These are phyloP conservation scores for Zaprionus tsacasi DNA, from an alignment of 1,140 invertebrate genomes.

Conservation along the genomic window DNA sequence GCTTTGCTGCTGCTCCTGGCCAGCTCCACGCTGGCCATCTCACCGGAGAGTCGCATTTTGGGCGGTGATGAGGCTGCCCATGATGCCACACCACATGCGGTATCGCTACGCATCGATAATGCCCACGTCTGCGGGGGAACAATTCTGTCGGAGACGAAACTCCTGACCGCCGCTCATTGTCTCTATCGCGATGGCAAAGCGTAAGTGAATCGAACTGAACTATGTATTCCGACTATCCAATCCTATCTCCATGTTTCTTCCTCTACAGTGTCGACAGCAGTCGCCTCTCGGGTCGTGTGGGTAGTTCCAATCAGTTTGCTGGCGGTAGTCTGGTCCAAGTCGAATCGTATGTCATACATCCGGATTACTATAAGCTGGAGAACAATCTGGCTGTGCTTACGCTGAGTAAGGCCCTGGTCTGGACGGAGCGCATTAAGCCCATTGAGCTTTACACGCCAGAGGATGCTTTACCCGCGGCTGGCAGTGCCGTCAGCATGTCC, in stretches of 20 bases:
- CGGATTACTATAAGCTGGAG: slow-evolving; percentile 66
- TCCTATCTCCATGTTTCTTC: neutral
- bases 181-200: slow-evolving; percentile 46
- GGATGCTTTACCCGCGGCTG: slow-evolving; percentile 38
- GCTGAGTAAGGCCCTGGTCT: slow-evolving; percentile 34
- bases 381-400: slow-evolving; percentile 85
- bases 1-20: slow-evolving; percentile 23
- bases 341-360: slow-evolving; percentile 65
- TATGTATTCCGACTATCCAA: neutral
- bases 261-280: slow-evolving; percentile 41
- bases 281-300: slow-evolving; percentile 66
- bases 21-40: neutral
- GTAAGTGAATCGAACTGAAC: slow-evolving; percentile 49
- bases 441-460: slow-evolving; percentile 39
- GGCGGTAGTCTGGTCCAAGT: slow-evolving; percentile 59
- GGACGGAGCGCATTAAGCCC: slow-evolving; percentile 43
- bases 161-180: slow-evolving; percentile 77
- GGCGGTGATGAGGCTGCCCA: slow-evolving; percentile 63
- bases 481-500: slow-evolving; percentile 44
- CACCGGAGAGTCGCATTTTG: slow-evolving; percentile 49
- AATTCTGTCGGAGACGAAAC: slow-evolving; percentile 44
- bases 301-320: slow-evolving; percentile 77
- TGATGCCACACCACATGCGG: slow-evolving; percentile 55
- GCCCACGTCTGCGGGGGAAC: slow-evolving; percentile 68
- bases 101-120: slow-evolving; percentile 70